phyloP scores from a whole-genome alignment of 2,113 vertebrate genomes.

The Eurystomus gularis region DNA sequence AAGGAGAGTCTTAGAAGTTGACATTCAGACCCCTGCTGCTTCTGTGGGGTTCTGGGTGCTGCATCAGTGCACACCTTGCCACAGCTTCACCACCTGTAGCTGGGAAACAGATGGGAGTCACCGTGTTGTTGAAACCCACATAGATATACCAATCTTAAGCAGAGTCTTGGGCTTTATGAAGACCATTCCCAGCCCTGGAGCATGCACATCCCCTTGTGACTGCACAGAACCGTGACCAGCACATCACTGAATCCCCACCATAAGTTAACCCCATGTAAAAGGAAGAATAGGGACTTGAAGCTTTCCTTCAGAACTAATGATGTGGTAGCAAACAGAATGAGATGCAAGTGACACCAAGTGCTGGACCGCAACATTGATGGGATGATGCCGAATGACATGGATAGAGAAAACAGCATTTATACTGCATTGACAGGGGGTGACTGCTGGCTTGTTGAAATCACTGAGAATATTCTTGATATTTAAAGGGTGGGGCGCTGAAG shows the following conservation, averaged over 20 bases:
- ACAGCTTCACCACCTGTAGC: neutral
- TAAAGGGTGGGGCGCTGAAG: neutral
- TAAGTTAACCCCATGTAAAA: neutral
- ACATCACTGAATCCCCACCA: neutral
- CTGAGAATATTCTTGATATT: neutral
- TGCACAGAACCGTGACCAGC: neutral
- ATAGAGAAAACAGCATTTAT: neutral
- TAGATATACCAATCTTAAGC: neutral
- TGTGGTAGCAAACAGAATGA: neutral
- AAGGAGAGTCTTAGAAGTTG: neutral
- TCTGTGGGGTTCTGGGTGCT: neutral
- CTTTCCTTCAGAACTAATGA: neutral
- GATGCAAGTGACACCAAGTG: neutral
- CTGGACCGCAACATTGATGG: neutral
- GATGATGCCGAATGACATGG: neutral
- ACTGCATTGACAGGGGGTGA: neutral
- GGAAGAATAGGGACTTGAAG: neutral
- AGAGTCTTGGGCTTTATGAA: neutral
- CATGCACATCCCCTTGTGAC: neutral
- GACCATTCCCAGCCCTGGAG: neutral
- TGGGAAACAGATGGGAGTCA: neutral
- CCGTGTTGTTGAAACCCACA: neutral
- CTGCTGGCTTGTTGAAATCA: neutral
- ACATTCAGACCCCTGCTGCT: neutral
- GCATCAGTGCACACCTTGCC: neutral